phyloP scores from a whole-genome alignment of 1,140 invertebrate genomes.

The Yoshiicerus persimilis region DNA sequence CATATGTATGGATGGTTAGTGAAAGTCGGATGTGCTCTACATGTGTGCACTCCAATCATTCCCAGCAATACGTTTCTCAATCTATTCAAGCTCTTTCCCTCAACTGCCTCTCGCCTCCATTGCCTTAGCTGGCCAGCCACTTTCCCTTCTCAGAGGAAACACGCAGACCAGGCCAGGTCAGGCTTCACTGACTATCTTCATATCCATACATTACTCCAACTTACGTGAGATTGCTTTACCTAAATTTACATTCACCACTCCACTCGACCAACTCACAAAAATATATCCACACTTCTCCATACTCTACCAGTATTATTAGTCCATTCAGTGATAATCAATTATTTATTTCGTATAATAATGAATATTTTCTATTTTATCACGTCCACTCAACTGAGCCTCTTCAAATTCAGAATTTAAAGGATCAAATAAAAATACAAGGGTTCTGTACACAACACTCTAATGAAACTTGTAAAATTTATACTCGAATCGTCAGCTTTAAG shows the following conservation, averaged over 20 bases:
- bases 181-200: not conserved
- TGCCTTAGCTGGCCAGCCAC: not conserved
- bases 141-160: not conserved
- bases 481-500: not conserved
- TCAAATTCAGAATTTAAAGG: not conserved
- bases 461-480: too few species aligned
- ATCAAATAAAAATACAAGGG: not conserved
- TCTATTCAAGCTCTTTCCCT: not conserved
- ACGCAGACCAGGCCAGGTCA: not conserved
- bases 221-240: not conserved
- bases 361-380: not conserved
- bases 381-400: not conserved
- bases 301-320: not conserved
- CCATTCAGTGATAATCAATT: not conserved
- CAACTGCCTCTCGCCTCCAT: not conserved
- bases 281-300: not conserved
- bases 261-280: not conserved
- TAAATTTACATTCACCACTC: not conserved
- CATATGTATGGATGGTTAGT: conserved; percentile 1
- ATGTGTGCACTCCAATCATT: not conserved
- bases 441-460: not conserved
- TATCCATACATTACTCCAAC: not conserved
- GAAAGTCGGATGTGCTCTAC: conserved; percentile 5
- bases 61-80: not conserved
- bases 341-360: not conserved